These are phyloP conservation scores for Porites evermanni DNA, from an alignment of 92 coral and sea anemone species.

Conservation along the genomic window DNA sequence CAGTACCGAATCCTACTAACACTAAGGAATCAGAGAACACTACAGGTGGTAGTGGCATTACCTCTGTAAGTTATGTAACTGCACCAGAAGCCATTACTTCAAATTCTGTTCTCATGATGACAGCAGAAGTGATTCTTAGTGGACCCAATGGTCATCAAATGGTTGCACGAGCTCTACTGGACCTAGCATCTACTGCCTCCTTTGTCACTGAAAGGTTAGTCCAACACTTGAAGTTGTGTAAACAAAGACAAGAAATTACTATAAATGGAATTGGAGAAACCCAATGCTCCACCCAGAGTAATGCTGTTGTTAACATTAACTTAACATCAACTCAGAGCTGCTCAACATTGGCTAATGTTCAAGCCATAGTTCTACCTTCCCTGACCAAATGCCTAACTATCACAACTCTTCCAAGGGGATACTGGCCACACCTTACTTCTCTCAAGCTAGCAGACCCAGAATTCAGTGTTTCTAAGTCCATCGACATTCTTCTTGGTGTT, in stretches of 20 bases:
- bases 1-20: too few species aligned
- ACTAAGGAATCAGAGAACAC: background rate
- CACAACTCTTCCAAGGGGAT: too few species aligned
- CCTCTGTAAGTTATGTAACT: background rate
- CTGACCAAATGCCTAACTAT: too few species aligned
- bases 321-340: too few species aligned
- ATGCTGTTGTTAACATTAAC: too few species aligned
- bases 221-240: constrained; percentile 29
- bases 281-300: background rate
- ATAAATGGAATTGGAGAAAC: constrained; percentile 60
- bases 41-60: background rate
- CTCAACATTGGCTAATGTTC: too few species aligned
- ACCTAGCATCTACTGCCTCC: constrained; percentile 52
- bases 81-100: constrained; percentile 8
- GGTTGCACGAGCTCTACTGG: constrained; percentile 52
- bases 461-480: too few species aligned
- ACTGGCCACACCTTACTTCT: too few species aligned
- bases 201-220: constrained; percentile 47
- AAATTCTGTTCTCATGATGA: constrained; percentile 58
- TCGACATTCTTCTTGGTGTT: too few species aligned
- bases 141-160: constrained; percentile 49
- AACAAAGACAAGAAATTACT: constrained; percentile 15
- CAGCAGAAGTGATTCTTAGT: constrained; percentile 54
- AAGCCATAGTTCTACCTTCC: too few species aligned
- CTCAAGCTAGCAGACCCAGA: too few species aligned